phyloP scores from a whole-genome alignment of 2,888 invertebrate genomes.

The Drosophila gaucha region DNA sequence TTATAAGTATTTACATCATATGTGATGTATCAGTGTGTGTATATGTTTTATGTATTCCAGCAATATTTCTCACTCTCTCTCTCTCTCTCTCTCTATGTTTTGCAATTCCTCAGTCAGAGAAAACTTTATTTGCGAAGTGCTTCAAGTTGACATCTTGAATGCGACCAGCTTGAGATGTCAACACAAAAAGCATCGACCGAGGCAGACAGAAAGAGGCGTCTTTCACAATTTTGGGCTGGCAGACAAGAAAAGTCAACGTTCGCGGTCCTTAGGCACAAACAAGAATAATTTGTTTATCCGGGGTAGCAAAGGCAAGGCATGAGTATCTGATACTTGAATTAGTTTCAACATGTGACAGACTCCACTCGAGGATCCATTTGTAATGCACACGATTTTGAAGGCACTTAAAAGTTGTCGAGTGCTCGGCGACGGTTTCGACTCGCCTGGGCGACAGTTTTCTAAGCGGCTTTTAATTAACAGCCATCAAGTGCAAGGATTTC shows the following conservation, averaged over 20 bases:
- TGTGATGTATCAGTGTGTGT: too few species aligned
- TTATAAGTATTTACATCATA: too few species aligned
- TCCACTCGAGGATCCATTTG: slow-evolving; percentile 23
- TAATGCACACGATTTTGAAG: slow-evolving; percentile 51
- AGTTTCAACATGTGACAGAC: slow-evolving; percentile 36
- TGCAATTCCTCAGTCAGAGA: background rate
- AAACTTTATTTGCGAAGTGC: slow-evolving; percentile 34
- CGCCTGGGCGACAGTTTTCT: slow-evolving; percentile 52
- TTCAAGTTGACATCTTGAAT: slow-evolving; percentile 34
- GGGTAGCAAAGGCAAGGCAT: background rate
- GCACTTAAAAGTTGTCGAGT: slow-evolving; percentile 64
- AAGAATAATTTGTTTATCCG: slow-evolving; percentile 28
- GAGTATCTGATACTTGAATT: slow-evolving; percentile 31
- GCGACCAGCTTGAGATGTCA: slow-evolving; percentile 17
- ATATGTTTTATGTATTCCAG: too few species aligned
- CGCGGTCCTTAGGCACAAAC: slow-evolving; percentile 7
- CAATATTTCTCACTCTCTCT: too few species aligned
- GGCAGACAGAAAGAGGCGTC: background rate
- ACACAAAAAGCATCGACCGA: background rate
- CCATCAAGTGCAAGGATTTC: slow-evolving; percentile 72
- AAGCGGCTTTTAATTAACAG: slow-evolving; percentile 79
- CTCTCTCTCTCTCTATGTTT: too few species aligned
- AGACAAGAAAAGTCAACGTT: slow-evolving; percentile 42
- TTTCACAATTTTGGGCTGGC: slow-evolving; percentile 17
- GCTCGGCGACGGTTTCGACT: slow-evolving; percentile 35